A percentile compares a stretch with the other conserved stretches of the same genome.
These are phyloP conservation scores for Dasyornis broadbenti DNA, from an alignment of 2,113 vertebrate species.

Conservation along the genomic window DNA sequence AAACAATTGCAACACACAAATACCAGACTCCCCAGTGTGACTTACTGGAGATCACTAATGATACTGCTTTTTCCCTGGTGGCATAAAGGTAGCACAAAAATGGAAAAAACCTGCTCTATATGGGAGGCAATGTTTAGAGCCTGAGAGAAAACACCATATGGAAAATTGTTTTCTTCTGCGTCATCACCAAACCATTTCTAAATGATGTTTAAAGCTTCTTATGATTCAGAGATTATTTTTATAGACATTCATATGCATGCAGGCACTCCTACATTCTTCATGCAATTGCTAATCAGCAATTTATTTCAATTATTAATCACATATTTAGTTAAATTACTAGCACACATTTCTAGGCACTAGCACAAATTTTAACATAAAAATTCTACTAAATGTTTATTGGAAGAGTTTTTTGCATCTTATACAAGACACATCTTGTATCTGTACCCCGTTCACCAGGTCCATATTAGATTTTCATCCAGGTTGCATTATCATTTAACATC, in stretches of 20 bases:
- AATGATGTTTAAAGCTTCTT: not conserved
- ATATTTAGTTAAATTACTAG: not conserved
- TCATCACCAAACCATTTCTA: not conserved
- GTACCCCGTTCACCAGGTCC: not conserved
- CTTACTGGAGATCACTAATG: not conserved
- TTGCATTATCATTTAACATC: not conserved
- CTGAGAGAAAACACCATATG: not conserved
- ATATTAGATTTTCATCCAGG: not conserved
- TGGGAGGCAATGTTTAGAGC: not conserved
- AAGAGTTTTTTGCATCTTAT: not conserved
- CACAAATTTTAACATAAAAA: not conserved
- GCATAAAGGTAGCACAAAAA: not conserved
- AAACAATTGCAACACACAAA: not conserved
- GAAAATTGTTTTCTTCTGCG: not conserved
- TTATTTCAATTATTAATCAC: not conserved
- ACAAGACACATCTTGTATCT: not conserved
- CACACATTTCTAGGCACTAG: not conserved
- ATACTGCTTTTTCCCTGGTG: not conserved
- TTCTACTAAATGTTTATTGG: not conserved
- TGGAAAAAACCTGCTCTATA: not conserved
- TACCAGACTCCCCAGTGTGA: not conserved
- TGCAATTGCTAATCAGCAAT: not conserved
- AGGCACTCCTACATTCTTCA: not conserved
- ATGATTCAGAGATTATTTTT: not conserved
- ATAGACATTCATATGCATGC: not conserved